A percentile compares a stretch with the other conserved stretches of the same genome.
Conservation (phyloP, 2,113 vertebrate genomes). For the Hassar affinis region DNA sequence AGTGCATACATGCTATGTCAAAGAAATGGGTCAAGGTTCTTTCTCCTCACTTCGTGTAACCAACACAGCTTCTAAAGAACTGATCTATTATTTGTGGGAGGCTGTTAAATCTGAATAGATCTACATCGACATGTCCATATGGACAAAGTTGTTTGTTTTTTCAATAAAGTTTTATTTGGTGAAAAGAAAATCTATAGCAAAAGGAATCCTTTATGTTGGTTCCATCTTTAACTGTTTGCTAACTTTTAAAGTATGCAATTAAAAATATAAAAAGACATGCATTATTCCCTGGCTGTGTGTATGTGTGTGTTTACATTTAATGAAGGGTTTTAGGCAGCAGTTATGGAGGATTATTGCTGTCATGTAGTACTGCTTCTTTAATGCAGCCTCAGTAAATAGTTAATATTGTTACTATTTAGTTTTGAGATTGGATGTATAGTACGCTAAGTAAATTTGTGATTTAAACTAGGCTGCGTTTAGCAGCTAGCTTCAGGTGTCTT, state of each 20-base stretch:
- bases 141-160: background rate
- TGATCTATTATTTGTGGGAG: background rate
- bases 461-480: background rate
- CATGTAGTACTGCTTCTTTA: background rate
- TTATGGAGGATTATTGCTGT: background rate
- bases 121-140: background rate
- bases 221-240: background rate
- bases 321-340: background rate
- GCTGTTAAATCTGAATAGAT: background rate
- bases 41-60: background rate
- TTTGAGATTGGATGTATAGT: background rate
- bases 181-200: background rate
- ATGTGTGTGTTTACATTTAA: background rate
- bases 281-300: background rate
- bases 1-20: background rate
- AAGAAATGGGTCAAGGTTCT: conserved; percentile 6
- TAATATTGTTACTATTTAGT: background rate
- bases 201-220: background rate
- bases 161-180: background rate
- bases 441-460: background rate
- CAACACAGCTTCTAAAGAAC: background rate
- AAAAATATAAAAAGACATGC: background rate
- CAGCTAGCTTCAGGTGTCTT: background rate
- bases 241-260: background rate
- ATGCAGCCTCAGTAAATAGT: background rate